Conservation (phyloP, 2,888 invertebrate genomes). For the Lasioglossum pauxillum region DNA sequence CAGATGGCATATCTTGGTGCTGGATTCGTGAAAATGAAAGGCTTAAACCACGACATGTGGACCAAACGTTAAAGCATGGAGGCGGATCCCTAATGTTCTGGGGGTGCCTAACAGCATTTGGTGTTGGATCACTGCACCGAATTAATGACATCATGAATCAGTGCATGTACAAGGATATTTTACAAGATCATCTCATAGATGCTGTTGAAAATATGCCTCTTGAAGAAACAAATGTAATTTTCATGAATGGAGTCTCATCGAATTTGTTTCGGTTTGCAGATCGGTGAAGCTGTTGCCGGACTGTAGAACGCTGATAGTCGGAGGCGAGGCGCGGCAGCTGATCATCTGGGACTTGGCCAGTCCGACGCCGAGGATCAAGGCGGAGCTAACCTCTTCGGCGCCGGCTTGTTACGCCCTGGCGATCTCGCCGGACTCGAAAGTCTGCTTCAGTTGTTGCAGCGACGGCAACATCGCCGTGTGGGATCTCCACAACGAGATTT, state of each 20-base stretch:
- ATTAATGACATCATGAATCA: too few species aligned
- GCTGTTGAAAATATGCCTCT: too few species aligned
- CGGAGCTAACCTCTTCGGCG: slow-evolving; percentile 94
- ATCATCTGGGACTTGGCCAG: slow-evolving; percentile 98
- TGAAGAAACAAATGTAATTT: too few species aligned
- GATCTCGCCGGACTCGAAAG: slow-evolving; percentile 98
- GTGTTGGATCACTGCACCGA: too few species aligned
- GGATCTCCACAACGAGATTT: slow-evolving; percentile 95
- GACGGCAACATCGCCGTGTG: slow-evolving; percentile 99
- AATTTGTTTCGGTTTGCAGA: slow-evolving; percentile 80
- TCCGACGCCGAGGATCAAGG: slow-evolving; percentile 96
- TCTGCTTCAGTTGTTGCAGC: slow-evolving; percentile 99
- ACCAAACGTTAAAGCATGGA: too few species aligned
- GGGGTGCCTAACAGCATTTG: too few species aligned
- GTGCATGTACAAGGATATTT: too few species aligned
- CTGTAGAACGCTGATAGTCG: slow-evolving; percentile 97
- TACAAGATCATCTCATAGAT: too few species aligned
- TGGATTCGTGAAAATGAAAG: too few species aligned
- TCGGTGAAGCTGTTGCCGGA: slow-evolving; percentile 98
- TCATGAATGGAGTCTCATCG: not conserved
- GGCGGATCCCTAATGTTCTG: too few species aligned
- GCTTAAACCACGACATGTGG: too few species aligned
- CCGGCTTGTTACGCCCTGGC: slow-evolving; percentile 99
- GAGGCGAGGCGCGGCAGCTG: slow-evolving; percentile 97
- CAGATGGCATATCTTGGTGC: too few species aligned